Conservation (phyloP, 2,113 vertebrate species). For the Lamprologus lemairii region DNA sequence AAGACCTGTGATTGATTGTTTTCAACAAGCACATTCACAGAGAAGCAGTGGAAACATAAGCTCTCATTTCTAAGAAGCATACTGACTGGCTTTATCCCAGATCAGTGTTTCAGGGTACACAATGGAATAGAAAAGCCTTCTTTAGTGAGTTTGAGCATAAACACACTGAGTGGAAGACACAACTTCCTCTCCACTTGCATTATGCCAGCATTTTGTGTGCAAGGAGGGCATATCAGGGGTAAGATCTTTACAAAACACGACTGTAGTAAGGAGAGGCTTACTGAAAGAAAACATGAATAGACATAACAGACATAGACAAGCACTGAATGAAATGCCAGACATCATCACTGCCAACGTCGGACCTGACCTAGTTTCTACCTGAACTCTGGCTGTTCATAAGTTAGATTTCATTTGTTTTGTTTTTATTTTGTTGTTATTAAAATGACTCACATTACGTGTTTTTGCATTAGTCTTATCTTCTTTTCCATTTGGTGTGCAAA, state of each 20-base stretch:
- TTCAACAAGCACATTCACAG: not conserved
- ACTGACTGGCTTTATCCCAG: not conserved
- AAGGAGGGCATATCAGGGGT: not conserved
- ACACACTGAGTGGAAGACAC: not conserved
- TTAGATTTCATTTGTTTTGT: not conserved
- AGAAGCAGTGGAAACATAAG: not conserved
- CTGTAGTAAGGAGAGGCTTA: not conserved
- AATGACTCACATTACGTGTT: not conserved
- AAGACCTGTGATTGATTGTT: conserved; percentile 40
- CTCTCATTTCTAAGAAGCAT: not conserved
- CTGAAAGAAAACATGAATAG: not conserved
- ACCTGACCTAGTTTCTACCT: not conserved
- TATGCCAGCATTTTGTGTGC: not conserved
- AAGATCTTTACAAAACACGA: not conserved
- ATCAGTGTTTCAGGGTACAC: not conserved
- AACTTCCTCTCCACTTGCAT: not conserved
- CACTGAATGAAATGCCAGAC: not conserved
- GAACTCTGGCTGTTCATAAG: not conserved
- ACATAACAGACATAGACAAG: not conserved
- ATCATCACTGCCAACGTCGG: not conserved
- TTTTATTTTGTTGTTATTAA: not conserved
- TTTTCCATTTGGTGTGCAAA: not conserved
- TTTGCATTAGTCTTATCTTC: not conserved
- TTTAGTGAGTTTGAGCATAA: not conserved
- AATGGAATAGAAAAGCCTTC: not conserved